These are phyloP conservation scores for Semaprochilodus insignis DNA, from an alignment of 2,797 vertebrate genomes.

Conservation along the genomic window DNA sequence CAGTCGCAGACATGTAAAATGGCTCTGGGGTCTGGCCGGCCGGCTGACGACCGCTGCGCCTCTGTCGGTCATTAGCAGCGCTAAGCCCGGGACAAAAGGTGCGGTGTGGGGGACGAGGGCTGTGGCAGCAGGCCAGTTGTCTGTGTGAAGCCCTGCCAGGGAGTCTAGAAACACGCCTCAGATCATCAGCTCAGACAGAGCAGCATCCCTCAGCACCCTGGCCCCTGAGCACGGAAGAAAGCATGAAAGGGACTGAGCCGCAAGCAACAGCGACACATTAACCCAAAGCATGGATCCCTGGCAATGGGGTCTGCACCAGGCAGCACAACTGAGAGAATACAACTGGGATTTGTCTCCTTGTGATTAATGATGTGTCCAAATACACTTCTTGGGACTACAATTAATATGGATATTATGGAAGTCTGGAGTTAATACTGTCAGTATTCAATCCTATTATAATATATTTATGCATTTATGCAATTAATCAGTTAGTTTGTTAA, in stretches of 20 bases:
- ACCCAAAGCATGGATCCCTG: background rate
- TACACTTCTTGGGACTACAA: background rate
- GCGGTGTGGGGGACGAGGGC: conserved; percentile 15
- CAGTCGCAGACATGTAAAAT: conserved; percentile 43
- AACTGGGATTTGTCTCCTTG: background rate
- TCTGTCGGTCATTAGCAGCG: conserved; percentile 50
- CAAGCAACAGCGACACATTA: conserved; percentile 28
- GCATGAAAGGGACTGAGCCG: conserved; percentile 40
- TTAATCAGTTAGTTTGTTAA: too few species aligned
- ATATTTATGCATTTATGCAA: too few species aligned
- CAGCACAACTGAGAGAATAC: background rate
- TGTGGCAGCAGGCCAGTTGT: conserved; percentile 45
- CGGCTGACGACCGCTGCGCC: conserved; percentile 41
- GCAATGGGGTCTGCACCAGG: background rate
- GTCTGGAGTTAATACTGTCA: too few species aligned
- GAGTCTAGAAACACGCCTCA: conserved; percentile 36
- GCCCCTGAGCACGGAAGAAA: conserved; percentile 34
- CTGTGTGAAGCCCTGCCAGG: conserved; percentile 56
- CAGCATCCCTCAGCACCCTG: conserved; percentile 48
- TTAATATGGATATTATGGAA: background rate
- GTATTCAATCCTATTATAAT: background rate
- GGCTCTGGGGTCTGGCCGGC: conserved; percentile 21
- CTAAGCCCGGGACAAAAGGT: conserved; percentile 55
- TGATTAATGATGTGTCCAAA: background rate
- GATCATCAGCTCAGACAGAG: conserved; percentile 47